A percentile compares a stretch with the other conserved stretches of the same genome.
These are phyloP conservation scores for Polydrusus pterygomalis DNA, from an alignment of 2,888 invertebrate genomes.

Conservation along the genomic window DNA sequence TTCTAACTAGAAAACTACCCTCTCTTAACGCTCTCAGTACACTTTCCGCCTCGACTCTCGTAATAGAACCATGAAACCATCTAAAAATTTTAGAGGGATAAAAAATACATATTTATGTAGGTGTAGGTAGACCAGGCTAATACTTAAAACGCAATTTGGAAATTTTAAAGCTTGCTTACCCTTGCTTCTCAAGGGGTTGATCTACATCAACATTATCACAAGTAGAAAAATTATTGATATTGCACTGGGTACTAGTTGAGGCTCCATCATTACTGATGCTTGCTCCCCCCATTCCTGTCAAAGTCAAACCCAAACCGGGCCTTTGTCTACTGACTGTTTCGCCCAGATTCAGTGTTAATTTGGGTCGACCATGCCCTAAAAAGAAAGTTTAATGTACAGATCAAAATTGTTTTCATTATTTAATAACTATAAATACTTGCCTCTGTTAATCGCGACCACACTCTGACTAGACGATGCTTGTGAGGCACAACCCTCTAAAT, in stretches of 20 bases:
- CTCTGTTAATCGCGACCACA: constrained; percentile 76
- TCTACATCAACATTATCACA: constrained; percentile 84
- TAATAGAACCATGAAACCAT: constrained; percentile 97
- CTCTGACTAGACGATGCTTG: constrained; percentile 90
- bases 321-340: constrained; percentile 73
- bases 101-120: no score
- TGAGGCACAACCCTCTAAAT: constrained; percentile 83
- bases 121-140: no score
- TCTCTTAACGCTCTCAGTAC: constrained; percentile 88
- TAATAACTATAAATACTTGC: constrained; percentile 1
- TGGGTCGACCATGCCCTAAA: constrained; percentile 70
- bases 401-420: not conserved
- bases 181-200: constrained; percentile 90
- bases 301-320: constrained; percentile 70
- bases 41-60: constrained; percentile 92
- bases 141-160: no score
- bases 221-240: constrained; percentile 38
- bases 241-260: constrained; percentile 75
- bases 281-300: constrained; percentile 70
- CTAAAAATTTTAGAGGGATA: no score
- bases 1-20: constrained; percentile 95
- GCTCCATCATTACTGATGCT: constrained; percentile 71
- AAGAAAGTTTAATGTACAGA: not conserved
- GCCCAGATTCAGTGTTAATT: constrained; percentile 84
- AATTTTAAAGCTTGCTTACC: constrained; percentile 76